phyloP scores from a whole-genome alignment of 2,797 vertebrate species.

The Lutjanus argentimaculatus region DNA sequence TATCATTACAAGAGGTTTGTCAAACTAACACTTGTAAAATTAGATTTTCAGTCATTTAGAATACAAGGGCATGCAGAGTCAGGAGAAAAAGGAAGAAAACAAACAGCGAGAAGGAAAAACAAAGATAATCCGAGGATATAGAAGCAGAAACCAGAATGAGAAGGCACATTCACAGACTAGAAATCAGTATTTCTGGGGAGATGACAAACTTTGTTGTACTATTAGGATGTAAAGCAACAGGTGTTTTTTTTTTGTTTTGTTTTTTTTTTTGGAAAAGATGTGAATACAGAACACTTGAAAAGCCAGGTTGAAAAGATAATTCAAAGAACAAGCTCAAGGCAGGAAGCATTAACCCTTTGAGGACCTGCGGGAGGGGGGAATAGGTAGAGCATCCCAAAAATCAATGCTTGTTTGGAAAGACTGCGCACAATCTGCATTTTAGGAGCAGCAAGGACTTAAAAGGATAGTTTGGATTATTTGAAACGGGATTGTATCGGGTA shows the following conservation, averaged over 20 bases:
- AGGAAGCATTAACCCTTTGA: conserved; percentile 90
- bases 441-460: conserved; percentile 9
- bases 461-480: no score
- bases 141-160: conserved; percentile 90
- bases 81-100: conserved; percentile 87
- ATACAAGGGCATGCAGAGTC: conserved; percentile 95
- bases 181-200: conserved; percentile 89
- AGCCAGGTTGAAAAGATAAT: conserved; percentile 82
- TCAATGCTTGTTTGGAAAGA: conserved; percentile 17
- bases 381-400: conserved; percentile 21
- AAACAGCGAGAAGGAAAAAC: conserved; percentile 78
- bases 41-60: conserved; percentile 83
- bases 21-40: conserved; percentile 88
- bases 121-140: conserved; percentile 80
- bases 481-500: no score
- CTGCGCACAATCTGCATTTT: conserved; percentile 31
- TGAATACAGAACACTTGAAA: conserved; percentile 90
- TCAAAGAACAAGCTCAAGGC: conserved; percentile 84
- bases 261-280: conserved; percentile 65
- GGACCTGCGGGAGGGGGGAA: conserved; percentile 69
- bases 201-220: conserved; percentile 84
- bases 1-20: conserved; percentile 93
- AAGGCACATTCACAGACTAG: conserved; percentile 97
- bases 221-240: conserved; percentile 87
- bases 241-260: conserved; percentile 62